phyloP scores from a whole-genome alignment of 2,113 vertebrate genomes.

The Meriones unguiculatus region DNA sequence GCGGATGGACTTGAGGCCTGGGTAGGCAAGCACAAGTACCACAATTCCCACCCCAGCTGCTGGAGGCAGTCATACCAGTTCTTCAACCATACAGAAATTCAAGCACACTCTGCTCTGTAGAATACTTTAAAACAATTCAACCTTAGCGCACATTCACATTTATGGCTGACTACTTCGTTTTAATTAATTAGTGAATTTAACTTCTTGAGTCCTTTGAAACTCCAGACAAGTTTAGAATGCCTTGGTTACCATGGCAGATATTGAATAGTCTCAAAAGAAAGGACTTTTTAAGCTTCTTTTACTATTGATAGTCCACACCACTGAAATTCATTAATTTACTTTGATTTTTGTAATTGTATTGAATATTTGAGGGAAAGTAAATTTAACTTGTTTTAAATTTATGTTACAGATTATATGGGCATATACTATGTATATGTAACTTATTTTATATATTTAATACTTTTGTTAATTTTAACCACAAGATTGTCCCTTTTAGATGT shows the following conservation, averaged over 20 bases:
- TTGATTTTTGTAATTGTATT: slow-evolving; percentile 9
- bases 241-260: background rate
- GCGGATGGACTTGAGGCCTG: background rate
- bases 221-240: slow-evolving; percentile 48
- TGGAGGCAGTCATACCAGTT: slow-evolving; percentile 25
- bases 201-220: slow-evolving; percentile 41
- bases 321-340: slow-evolving; percentile 35
- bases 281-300: slow-evolving; percentile 22
- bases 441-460: slow-evolving; percentile 21
- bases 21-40: background rate
- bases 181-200: slow-evolving; percentile 23
- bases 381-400: slow-evolving; percentile 56
- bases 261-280: slow-evolving; percentile 28
- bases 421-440: background rate
- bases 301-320: slow-evolving; percentile 1
- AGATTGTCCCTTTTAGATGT: slow-evolving; percentile 34
- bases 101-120: background rate
- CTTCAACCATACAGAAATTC: too few relatives aligned
- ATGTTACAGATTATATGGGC: background rate
- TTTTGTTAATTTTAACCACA: background rate
- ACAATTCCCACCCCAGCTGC: background rate
- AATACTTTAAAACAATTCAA: background rate
- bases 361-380: slow-evolving; percentile 41
- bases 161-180: slow-evolving; percentile 46
- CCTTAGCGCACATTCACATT: slow-evolving; percentile 29